Evolutionary conservation across 2,797 vertebrate genomes (phyloP), one percentile per base, ranked within the genome.

Genomic region (Streptopelia turtur): DNA sequence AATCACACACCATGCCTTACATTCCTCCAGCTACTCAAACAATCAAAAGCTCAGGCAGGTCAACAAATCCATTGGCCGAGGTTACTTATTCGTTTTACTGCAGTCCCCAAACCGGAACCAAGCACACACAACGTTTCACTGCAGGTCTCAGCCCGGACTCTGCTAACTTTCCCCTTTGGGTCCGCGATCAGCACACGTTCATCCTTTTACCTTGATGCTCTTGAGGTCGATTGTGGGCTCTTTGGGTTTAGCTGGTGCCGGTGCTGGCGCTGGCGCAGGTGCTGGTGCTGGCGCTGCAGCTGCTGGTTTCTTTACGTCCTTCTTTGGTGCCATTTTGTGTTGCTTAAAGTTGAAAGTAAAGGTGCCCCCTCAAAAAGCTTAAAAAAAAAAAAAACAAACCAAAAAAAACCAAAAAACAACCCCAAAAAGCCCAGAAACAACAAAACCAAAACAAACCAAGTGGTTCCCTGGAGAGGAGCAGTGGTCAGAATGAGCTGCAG

Each of bases 261-360:
- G 97, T 11, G 98, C 97, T 0, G 98, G 97, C 0, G 97, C 97
- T 0, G 98, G 90, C 0, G 97, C 96, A 0, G 97, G 96, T 0
- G 97, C 97, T 0, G 97, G 97, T 7, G 98, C 97, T 1, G 98
- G 71, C 1, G 97, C 97, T 7, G 98, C 95, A 0, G 98, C 95
- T 33, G 98, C 98, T 3, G 98, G 94, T 75, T 98, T 98, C 98
- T 98, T 98, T 94, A 97, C 98, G 0, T 98, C 98, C 94, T 98
- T 98, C 98, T 98, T 98, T 97, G 98, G 98, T 98, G 98, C 98
- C 98, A 98, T 98, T 97, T 98, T 97, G 75, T 79, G 56, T 91
- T 95, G 92, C 74, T 94, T 89, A 72, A 81, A 74, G 72, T 95
- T 93, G 50, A 90, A 97, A 96, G 89, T 86, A 92, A 89, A 97